phyloP scores from a whole-genome alignment of 2,113 vertebrate genomes.

The Mohoua ochrocephala region DNA sequence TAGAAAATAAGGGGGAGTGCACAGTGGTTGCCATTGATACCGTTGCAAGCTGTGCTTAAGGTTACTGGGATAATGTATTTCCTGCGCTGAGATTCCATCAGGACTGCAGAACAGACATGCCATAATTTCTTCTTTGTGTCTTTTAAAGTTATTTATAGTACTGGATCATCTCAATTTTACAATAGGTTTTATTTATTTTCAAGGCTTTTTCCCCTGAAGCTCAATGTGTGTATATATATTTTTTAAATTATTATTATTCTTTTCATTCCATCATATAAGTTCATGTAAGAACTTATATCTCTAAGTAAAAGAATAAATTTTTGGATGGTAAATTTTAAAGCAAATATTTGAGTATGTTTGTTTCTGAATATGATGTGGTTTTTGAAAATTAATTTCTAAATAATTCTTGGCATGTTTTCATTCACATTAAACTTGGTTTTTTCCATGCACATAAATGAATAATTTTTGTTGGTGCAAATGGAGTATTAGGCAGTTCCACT shows the following conservation, averaged over 20 bases:
- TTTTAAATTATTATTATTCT: background rate
- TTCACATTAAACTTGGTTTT: background rate
- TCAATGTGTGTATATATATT: background rate
- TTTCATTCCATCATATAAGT: background rate
- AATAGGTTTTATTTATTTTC: background rate
- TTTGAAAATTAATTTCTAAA: background rate
- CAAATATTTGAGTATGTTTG: background rate
- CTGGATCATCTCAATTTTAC: background rate
- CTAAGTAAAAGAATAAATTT: background rate
- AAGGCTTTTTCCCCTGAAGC: background rate
- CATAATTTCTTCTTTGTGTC: background rate
- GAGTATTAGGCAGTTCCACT: background rate
- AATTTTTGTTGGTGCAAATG: background rate
- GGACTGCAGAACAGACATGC: background rate
- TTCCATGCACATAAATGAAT: background rate
- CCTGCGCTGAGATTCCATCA: background rate
- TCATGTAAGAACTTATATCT: background rate
- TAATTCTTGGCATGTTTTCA: background rate
- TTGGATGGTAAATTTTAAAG: background rate
- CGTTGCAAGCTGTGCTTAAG: constrained; percentile 14
- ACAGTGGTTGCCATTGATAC: constrained; percentile 49
- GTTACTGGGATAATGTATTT: constrained; percentile 36
- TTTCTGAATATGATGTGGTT: background rate
- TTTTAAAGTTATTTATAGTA: background rate
- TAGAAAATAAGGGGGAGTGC: constrained; percentile 36